Conservation (phyloP, 2,113 vertebrate species). For the Leucoraja erinaceus region DNA sequence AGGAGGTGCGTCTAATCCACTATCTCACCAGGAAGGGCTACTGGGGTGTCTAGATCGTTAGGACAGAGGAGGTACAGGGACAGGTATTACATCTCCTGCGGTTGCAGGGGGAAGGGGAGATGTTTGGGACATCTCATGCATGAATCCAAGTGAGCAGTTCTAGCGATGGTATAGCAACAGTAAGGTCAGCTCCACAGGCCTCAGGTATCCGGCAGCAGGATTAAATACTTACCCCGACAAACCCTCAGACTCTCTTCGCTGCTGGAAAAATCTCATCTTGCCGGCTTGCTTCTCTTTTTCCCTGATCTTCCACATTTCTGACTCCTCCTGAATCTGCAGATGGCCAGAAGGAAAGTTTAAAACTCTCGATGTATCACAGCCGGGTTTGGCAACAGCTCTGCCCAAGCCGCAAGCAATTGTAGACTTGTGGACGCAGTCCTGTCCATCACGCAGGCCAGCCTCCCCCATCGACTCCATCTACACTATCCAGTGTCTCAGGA, state of each 20-base stretch:
- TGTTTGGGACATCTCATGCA: neutral
- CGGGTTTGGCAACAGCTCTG: too few species aligned
- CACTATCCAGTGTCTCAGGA: too few species aligned
- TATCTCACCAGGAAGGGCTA: too few species aligned
- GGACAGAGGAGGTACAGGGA: too few species aligned
- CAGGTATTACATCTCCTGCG: too few species aligned
- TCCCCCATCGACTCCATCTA: too few species aligned
- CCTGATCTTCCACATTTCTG: constrained; percentile 96
- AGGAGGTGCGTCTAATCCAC: too few species aligned
- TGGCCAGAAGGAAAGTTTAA: constrained; percentile 35
- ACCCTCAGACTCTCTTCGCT: constrained; percentile 56
- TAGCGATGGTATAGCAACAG: neutral
- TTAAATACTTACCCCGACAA: constrained; percentile 36
- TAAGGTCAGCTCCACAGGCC: neutral
- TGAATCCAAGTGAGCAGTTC: neutral
- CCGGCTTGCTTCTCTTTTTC: constrained; percentile 73
- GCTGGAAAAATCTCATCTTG: constrained; percentile 50
- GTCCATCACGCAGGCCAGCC: too few species aligned
- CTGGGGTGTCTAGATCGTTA: too few species aligned
- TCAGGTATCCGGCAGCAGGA: neutral
- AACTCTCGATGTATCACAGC: neutral
- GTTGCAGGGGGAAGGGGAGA: too few species aligned
- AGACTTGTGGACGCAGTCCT: too few species aligned
- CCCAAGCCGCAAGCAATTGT: too few species aligned
- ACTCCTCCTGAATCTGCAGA: constrained; percentile 87